phyloP scores from a whole-genome alignment of 2,888 invertebrate genomes.

The Tachina lurida region DNA sequence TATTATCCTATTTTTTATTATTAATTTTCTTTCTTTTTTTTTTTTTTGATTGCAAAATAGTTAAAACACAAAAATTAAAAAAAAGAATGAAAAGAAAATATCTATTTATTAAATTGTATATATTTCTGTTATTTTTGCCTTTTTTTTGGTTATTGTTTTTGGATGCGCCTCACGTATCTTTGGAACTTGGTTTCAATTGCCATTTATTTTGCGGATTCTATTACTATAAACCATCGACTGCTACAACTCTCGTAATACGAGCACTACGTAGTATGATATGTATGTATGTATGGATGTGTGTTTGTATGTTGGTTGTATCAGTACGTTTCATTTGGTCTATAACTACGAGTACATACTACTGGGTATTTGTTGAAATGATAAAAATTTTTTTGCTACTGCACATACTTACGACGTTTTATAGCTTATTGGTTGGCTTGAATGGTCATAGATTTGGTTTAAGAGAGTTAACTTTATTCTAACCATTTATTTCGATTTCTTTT shows the following conservation, averaged over 20 bases:
- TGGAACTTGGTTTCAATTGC: constrained; percentile 71
- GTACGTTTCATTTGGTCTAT: constrained; percentile 45
- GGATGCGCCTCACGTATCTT: constrained; percentile 70
- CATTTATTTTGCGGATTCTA: constrained; percentile 72
- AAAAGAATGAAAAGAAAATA: constrained; percentile 32
- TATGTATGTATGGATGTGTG: not conserved
- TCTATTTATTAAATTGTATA: constrained; percentile 71
- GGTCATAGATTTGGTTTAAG: constrained; percentile 71
- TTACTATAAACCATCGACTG: constrained; percentile 65
- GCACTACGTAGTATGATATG: not conserved
- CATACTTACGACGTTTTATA: constrained; percentile 69
- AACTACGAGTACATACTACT: constrained; percentile 62
- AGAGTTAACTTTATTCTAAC: constrained; percentile 69
- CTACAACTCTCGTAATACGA: constrained; percentile 34
- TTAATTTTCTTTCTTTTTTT: constrained; percentile 3
- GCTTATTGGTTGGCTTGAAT: constrained; percentile 71
- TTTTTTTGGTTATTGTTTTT: constrained; percentile 39
- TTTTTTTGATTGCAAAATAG: constrained; percentile 46
- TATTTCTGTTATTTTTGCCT: constrained; percentile 57
- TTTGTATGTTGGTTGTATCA: not conserved
- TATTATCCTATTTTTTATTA: constrained; percentile 2
- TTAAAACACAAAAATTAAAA: constrained; percentile 40
- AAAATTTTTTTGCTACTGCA: constrained; percentile 63
- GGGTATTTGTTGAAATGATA: constrained; percentile 64
- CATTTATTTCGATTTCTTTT: constrained; percentile 68